Base-by-base conservation (phyloP, 2,113 vertebrate genomes). In the Salvelinus sp. region DNA sequence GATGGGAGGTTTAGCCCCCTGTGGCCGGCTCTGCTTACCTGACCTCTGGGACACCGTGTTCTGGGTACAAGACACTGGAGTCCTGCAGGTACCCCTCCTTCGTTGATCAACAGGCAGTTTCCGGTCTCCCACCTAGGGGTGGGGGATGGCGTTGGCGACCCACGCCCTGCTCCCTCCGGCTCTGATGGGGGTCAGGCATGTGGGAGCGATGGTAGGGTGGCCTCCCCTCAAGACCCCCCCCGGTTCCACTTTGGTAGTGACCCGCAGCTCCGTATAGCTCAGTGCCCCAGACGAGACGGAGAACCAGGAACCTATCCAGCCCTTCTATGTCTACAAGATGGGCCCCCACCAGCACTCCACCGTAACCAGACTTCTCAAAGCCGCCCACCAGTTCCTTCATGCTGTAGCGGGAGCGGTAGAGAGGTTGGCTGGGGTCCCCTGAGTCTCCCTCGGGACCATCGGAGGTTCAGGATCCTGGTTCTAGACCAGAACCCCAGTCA, bases 41-140 rank as follows among this genome's bases (percentile, higher is more conserved):
- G 76, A 60, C 20, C 20, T 81, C 80, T 6, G 70, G 69, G 4
- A 78, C 70, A 14, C 71, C 67, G 7, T 91, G 87, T 69, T 83
- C 86, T 2, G 86, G 72, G 48, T 88, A 86, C 54, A 89, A 66
- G 10, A 83, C 70, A 9, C 82, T 89, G 0, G 84, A 80, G 44
- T 92, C 88, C 83, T 94, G 92, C 27, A 93, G 80, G 79, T 90
- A 93, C 1, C 93, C 93, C 13, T 94, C 90, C 75, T 93, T 93
- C 91, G 14, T 94, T 93, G 58, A 94, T 94, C 69, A 94, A 78
- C 23, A 94, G 84, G 77, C 92, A 93, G 86, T 85, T 85, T 88
- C 20, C 92, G 85, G 25, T 87, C 88, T 47, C 86, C 79, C 4
- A 83, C 86, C 33, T 85, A 81, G 5, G 78, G 12, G 12, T 87